Conservation (phyloP, 2,797 vertebrate genomes). For the Xenops minutus region DNA sequence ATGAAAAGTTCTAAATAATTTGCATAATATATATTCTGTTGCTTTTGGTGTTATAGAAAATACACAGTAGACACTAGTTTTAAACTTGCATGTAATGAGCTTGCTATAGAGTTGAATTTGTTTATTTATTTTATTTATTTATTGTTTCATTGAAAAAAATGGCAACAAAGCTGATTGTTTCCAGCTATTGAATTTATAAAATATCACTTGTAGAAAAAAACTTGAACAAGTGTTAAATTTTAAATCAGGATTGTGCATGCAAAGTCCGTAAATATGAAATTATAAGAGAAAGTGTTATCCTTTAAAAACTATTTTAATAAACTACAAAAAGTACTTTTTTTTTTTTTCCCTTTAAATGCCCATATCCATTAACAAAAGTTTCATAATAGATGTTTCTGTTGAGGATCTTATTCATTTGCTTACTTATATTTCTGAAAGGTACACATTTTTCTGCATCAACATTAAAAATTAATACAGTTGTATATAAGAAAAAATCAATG, state of each 20-base stretch:
- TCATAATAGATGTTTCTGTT: background rate
- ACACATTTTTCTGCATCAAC: constrained; percentile 29
- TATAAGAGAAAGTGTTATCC: background rate
- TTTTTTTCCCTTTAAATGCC: background rate
- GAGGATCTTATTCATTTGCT: constrained; percentile 9
- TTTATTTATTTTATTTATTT: constrained; percentile 36
- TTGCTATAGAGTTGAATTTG: background rate
- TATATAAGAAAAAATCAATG: constrained; percentile 55
- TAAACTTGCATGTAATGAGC: background rate
- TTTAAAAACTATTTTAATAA: background rate
- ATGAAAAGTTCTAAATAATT: constrained; percentile 17
- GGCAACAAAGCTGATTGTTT: background rate
- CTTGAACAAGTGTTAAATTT: constrained; percentile 4
- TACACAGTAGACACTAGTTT: background rate
- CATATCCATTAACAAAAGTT: background rate
- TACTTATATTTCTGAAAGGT: constrained; percentile 24
- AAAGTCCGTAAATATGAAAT: background rate
- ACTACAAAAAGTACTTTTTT: background rate
- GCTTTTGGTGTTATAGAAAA: constrained; percentile 7
- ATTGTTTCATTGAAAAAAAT: background rate
- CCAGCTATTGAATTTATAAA: constrained; percentile 27
- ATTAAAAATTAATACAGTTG: constrained; percentile 58
- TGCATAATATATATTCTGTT: constrained; percentile 28
- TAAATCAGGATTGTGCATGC: background rate
- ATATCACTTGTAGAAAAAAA: background rate